These are phyloP conservation scores for Aurelia sp. DNA, from an alignment of 30 jellyfish, hydroid and myxozoan genomes.

Conservation along the genomic window DNA sequence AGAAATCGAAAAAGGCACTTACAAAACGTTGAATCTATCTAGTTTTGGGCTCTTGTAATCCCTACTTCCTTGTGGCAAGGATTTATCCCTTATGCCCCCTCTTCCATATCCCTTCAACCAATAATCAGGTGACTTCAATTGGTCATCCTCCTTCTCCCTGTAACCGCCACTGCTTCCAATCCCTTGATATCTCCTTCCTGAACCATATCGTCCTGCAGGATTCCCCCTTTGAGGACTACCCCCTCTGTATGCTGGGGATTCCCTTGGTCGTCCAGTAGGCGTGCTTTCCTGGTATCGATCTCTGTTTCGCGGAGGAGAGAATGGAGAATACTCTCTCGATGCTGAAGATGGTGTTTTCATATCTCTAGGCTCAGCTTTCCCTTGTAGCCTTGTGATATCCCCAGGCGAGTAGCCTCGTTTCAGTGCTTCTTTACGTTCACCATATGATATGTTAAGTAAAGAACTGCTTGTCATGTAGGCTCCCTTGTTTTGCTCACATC, in stretches of 20 bases:
- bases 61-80: slow-evolving; percentile 7
- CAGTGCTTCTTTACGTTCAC: slow-evolving; percentile 71
- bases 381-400: slow-evolving; percentile 56
- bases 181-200: slow-evolving; percentile 4
- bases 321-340: neutral
- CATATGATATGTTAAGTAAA: slow-evolving; percentile 77
- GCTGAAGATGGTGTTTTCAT: slow-evolving; percentile 18
- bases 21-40: too few relatives aligned
- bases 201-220: slow-evolving; percentile 1
- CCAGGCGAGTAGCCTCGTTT: slow-evolving; percentile 61
- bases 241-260: neutral
- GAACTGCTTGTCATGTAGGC: slow-evolving; percentile 77
- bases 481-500: slow-evolving; percentile 71
- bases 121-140: slow-evolving; percentile 16
- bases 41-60: too few relatives aligned
- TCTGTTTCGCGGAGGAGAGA: slow-evolving; percentile 34
- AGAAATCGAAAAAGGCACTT: too few relatives aligned
- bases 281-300: neutral
- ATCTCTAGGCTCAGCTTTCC: slow-evolving; percentile 50
- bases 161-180: neutral
- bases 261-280: slow-evolving; percentile 30
- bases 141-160: slow-evolving; percentile 1
- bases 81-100: neutral
- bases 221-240: slow-evolving; percentile 1
- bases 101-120: slow-evolving; percentile 50